These are phyloP conservation scores for Chaetodon trifascialis DNA, from an alignment of 2,113 vertebrate species.

Conservation along the genomic window DNA sequence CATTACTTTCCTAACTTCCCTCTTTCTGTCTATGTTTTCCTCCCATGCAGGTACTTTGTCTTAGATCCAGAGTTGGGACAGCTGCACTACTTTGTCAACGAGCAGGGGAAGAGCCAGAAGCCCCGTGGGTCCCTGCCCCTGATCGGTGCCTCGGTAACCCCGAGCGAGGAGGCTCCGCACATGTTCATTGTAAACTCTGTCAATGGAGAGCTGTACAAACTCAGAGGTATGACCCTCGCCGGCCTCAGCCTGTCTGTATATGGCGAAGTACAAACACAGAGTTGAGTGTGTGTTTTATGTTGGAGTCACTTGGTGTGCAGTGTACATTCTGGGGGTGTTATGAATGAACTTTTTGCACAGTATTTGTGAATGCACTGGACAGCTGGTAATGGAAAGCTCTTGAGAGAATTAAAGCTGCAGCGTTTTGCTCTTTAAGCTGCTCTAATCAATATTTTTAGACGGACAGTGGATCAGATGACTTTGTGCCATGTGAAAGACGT, in stretches of 20 bases:
- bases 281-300: constrained; percentile 17
- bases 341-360: constrained; percentile 2
- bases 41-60: constrained; percentile 88
- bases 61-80: constrained; percentile 92
- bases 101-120: constrained; percentile 93
- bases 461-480: not conserved
- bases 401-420: not conserved
- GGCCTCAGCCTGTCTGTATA: constrained; percentile 22
- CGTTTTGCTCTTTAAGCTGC: constrained; percentile 5
- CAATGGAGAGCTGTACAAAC: constrained; percentile 94
- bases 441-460: not conserved
- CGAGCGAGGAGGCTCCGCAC: constrained; percentile 93
- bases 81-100: constrained; percentile 96
- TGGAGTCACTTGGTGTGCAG: not conserved
- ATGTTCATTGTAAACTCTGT: constrained; percentile 93
- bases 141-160: constrained; percentile 90
- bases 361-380: constrained; percentile 19
- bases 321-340: constrained; percentile 10
- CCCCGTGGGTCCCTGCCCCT: constrained; percentile 92
- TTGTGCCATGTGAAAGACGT: not conserved
- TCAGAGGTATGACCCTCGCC: constrained; percentile 87
- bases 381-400: not conserved
- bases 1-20: constrained; percentile 49
- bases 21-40: constrained; percentile 29
- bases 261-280: constrained; percentile 23